A percentile compares a stretch with the other conserved stretches of the same genome.
These are phyloP conservation scores for Cinclus mexicanus DNA, from an alignment of 2,113 vertebrate genomes.

Conservation along the genomic window DNA sequence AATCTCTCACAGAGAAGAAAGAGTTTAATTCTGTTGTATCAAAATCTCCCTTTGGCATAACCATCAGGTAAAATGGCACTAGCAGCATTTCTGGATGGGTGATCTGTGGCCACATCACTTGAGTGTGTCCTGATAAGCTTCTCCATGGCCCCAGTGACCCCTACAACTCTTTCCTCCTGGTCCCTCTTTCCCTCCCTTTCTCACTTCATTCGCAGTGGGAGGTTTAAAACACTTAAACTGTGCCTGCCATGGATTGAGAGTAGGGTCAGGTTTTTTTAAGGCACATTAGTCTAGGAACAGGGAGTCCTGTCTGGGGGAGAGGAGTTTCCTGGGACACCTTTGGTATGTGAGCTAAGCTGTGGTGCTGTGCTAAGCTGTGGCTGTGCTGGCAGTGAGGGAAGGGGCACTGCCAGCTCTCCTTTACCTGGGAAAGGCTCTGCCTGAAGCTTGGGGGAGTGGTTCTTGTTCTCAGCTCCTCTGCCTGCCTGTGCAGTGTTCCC, in stretches of 20 bases:
- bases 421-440: background rate
- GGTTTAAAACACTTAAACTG: background rate
- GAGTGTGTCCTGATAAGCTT: background rate
- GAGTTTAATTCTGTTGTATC: background rate
- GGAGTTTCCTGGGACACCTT: background rate
- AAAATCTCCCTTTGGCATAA: background rate
- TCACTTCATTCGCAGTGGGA: background rate
- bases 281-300: background rate
- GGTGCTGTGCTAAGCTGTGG: too few relatives aligned
- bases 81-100: background rate
- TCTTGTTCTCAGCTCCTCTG: background rate
- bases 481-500: background rate
- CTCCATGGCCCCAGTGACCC: background rate
- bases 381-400: background rate
- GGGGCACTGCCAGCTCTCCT: background rate
- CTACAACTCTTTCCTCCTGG: background rate
- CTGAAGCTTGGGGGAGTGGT: background rate
- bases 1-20: background rate
- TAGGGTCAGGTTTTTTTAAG: background rate
- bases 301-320: background rate
- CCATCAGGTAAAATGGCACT: background rate
- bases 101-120: background rate
- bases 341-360: background rate
- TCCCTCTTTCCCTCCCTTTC: background rate
- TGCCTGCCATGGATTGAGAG: background rate